Base-by-base conservation (phyloP, 2,113 vertebrate genomes). In the Semnopithecus entellus region DNA sequence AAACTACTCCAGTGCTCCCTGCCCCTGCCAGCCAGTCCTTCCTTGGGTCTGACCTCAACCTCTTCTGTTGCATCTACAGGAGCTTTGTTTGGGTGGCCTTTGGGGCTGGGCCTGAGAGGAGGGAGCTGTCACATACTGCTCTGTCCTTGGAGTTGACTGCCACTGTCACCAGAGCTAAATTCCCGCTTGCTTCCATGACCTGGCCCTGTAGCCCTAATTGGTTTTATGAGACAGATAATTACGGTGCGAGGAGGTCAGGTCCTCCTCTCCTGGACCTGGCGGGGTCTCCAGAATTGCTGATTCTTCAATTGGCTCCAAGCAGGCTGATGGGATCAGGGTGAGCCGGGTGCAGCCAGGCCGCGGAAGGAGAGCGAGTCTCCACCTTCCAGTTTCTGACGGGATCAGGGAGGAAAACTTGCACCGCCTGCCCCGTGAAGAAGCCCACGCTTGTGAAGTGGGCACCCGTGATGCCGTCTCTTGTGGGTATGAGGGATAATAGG, bases 221-320 rank as follows among this genome's bases (percentile, higher is more conserved):
- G 88, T 95, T 98, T 98, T 98, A 98, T 97, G 96, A 98, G 97
- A 98, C 96, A 98, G 93, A 98, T 98, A 98, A 98, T 98, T 98
- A 96, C 43, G 86, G 84, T 94, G 80, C 96, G 94, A 70, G 95
- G 97, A 98, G 97, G 98, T 98, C 96, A 89, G 96, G 66, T 84
- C 90, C 96, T 97, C 96, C 97, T 98, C 91, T 40, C 48, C 20
- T 43, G 72, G 4, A 30, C 80, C 98, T 97, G 75, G 90, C 83
- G 32, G 89, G 97, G 80, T 89, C 27, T 85, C 92, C 85, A 27
- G 55, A 94, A 92, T 66, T 95, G 95, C 97, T 98, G 98, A 97
- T 97, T 98, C 93, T 91, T 88, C 55, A 73, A 4, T 6, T 38
- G 52, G 8, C 79, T 57, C 38, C 48, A 23, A 2, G 79, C 93